Conservation (phyloP, 2,113 vertebrate species). For the Pterocles orientalis region DNA sequence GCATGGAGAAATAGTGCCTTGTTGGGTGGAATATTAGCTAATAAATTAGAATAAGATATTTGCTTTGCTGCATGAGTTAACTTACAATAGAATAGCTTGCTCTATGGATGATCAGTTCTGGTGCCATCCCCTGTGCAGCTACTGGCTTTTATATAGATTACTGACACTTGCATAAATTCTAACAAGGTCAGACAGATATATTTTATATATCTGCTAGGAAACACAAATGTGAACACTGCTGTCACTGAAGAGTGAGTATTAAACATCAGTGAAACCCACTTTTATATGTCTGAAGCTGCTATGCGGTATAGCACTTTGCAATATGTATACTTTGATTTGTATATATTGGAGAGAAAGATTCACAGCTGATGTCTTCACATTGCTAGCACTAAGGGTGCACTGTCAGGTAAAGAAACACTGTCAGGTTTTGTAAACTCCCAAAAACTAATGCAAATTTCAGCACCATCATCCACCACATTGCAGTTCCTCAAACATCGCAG, state of each 20-base stretch:
- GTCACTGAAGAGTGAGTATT: neutral
- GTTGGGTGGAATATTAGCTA: neutral
- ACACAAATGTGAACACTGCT: neutral
- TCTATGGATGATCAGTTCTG: neutral
- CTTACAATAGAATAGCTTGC: neutral
- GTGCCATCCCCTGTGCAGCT: neutral
- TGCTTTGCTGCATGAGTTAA: neutral
- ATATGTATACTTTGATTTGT: neutral
- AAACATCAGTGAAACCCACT: neutral
- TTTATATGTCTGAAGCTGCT: neutral
- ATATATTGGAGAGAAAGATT: neutral
- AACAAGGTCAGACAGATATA: neutral
- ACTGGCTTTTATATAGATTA: neutral
- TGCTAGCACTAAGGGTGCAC: neutral
- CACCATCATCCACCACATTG: neutral
- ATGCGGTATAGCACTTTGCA: neutral
- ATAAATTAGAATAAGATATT: neutral
- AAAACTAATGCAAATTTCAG: neutral
- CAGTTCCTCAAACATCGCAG: rapidly evolving
- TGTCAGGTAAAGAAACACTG: neutral
- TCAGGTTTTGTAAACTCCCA: neutral
- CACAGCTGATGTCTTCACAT: neutral
- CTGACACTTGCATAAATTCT: neutral
- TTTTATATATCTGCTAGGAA: neutral
- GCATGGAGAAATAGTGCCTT: neutral